Evolutionary conservation across 23 tunicate species (phyloP).

Genomic region (Halocynthia roretzi): DNA sequence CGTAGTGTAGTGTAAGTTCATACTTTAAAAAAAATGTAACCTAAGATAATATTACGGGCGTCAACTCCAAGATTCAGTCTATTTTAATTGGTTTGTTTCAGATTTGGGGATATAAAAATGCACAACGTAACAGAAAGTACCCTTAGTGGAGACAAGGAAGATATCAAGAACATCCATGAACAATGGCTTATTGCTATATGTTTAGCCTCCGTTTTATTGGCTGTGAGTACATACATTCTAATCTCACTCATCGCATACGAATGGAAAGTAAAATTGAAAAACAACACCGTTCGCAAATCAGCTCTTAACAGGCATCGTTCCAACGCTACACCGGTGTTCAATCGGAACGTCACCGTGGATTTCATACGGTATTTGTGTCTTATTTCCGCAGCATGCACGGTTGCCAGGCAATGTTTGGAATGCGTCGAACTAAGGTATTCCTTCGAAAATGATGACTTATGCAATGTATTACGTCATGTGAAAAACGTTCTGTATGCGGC

Average conservation of each 20-base stretch:
- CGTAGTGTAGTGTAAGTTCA: too few relatives aligned
- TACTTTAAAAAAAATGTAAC: too few relatives aligned
- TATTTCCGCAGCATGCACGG: constrained; percentile 17
- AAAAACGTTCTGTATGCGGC: constrained; percentile 44
- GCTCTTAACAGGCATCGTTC: constrained; percentile 4
- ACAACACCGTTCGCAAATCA: not conserved
- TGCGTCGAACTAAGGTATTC: constrained; percentile 37
- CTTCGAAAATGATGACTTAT: constrained; percentile 6
- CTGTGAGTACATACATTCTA: constrained; percentile 12
- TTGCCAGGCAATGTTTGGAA: constrained; percentile 28
- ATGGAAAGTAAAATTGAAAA: constrained; percentile 15
- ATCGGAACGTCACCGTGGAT: constrained; percentile 19
- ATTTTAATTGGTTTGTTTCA: too few relatives aligned
- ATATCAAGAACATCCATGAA: not conserved
- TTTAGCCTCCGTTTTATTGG: constrained; percentile 1
- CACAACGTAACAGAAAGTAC: too few relatives aligned
- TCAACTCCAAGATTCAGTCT: too few relatives aligned
- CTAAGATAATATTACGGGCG: too few relatives aligned
- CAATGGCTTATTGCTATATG: not conserved
- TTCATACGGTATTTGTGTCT: constrained; percentile 52
- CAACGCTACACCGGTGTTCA: not conserved
- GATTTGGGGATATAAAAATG: too few relatives aligned
- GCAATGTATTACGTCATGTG: constrained; percentile 26
- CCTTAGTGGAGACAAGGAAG: too few relatives aligned
- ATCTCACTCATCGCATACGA: constrained; percentile 7